phyloP scores from a whole-genome alignment of 2,888 invertebrate genomes.

The Lathronympha strigana region DNA sequence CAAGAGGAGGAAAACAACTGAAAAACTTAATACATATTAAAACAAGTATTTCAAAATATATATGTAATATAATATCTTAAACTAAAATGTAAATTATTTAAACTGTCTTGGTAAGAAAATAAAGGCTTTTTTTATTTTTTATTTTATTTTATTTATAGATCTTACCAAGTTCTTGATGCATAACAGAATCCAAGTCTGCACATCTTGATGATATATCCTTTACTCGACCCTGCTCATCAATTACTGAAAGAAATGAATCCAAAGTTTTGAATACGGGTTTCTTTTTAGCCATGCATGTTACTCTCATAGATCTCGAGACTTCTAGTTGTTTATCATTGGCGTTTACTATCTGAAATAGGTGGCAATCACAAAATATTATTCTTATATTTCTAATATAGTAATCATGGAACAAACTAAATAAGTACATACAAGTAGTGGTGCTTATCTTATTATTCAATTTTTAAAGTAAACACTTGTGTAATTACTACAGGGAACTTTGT shows the following conservation, averaged over 20 bases:
- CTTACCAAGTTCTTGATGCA: slow-evolving; percentile 86
- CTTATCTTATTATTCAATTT: background rate
- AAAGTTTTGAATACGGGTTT: slow-evolving; percentile 86
- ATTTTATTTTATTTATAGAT: slow-evolving; percentile 28
- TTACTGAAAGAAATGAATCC: slow-evolving; percentile 86
- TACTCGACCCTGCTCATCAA: slow-evolving; percentile 72
- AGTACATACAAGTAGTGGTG: background rate
- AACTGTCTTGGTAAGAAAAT: no score
- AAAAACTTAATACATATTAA: no score
- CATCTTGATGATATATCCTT: slow-evolving; percentile 87
- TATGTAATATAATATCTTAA: no score
- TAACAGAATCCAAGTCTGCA: slow-evolving; percentile 88
- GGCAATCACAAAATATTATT: background rate
- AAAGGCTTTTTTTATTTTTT: no score
- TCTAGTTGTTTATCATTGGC: slow-evolving; percentile 84
- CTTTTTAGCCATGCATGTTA: slow-evolving; percentile 81
- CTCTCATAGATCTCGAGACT: slow-evolving; percentile 88
- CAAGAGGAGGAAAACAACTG: no score
- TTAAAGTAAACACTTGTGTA: no score
- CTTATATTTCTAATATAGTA: background rate
- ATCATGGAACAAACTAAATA: background rate
- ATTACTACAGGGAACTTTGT: background rate
- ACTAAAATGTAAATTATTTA: no score
- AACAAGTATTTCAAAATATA: no score
- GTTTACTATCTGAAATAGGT: slow-evolving; percentile 81